These are phyloP conservation scores for Dipodomys spectabilis DNA, from an alignment of 2,113 vertebrate species.

Conservation along the genomic window DNA sequence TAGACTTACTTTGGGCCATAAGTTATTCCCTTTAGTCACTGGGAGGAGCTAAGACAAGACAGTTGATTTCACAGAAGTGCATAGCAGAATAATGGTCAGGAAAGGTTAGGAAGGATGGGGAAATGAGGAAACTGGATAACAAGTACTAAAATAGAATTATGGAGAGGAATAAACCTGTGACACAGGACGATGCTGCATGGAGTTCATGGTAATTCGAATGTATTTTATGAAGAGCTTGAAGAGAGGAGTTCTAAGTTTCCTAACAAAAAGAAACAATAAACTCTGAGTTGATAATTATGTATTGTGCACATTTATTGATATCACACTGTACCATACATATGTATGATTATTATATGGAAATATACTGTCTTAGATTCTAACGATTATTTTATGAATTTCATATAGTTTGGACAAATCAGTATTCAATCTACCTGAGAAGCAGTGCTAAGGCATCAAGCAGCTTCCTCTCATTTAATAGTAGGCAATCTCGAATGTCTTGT, in stretches of 20 bases:
- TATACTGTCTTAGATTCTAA: not conserved
- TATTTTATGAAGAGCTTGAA: not conserved
- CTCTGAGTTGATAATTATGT: not conserved
- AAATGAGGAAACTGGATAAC: not conserved
- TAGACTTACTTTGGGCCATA: not conserved
- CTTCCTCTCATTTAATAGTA: not conserved
- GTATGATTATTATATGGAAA: not conserved
- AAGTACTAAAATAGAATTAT: not conserved
- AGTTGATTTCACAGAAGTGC: not conserved
- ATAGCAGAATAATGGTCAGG: not conserved
- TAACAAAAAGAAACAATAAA: not conserved
- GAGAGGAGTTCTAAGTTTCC: not conserved
- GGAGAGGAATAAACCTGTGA: no score
- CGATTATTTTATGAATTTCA: constrained; percentile 47
- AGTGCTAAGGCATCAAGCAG: not conserved
- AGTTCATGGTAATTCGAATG: not conserved
- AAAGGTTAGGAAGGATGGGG: not conserved
- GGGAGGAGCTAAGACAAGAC: not conserved
- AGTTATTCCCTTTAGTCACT: not conserved
- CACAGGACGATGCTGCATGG: not conserved
- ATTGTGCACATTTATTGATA: not conserved
- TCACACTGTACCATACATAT: not conserved
- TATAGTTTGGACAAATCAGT: not conserved
- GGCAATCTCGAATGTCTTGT: not conserved
- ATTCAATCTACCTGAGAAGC: not conserved